A percentile compares a stretch with the other conserved stretches of the same genome.
These are phyloP conservation scores for Leuciscus waleckii DNA, from an alignment of 2,797 vertebrate genomes.

Conservation along the genomic window DNA sequence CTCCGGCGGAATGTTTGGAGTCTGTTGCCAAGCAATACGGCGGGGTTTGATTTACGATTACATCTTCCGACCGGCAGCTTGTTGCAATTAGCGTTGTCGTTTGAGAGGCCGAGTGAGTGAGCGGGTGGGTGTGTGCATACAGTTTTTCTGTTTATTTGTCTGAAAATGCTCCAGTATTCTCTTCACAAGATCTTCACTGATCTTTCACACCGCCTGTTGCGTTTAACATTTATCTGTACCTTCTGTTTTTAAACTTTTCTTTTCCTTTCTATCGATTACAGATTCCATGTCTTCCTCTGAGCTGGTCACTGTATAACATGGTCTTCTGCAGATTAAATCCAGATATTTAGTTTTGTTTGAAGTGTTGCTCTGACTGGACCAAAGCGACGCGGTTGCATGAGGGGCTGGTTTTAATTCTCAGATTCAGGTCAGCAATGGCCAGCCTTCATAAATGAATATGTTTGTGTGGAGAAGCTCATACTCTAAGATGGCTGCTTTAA, in stretches of 20 bases:
- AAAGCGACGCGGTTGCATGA: conserved; percentile 55
- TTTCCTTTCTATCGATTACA: conserved; percentile 43
- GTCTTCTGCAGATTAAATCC: conserved; percentile 57
- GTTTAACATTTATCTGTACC: conserved; percentile 4
- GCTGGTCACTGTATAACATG: conserved; percentile 72
- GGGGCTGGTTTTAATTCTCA: conserved; percentile 68
- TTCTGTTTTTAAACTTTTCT: conserved; percentile 49
- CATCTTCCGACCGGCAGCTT: conserved; percentile 75
- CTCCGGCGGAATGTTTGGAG: conserved; percentile 74
- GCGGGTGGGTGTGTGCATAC: conserved; percentile 48
- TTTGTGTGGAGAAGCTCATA: conserved; percentile 27
- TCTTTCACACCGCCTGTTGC: conserved; percentile 42
- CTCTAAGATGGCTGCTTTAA: conserved; percentile 22
- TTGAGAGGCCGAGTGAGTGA: conserved; percentile 51
- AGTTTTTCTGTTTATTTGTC: conserved; percentile 64
- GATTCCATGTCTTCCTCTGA: conserved; percentile 52
- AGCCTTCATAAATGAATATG: conserved; percentile 41
- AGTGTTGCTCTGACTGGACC: conserved; percentile 48
- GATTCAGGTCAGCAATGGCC: conserved; percentile 57
- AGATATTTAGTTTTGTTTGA: conserved; percentile 59
- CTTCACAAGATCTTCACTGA: conserved; percentile 45
- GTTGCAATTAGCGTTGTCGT: conserved; percentile 76
- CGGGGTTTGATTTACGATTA: conserved; percentile 77
- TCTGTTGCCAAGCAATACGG: conserved; percentile 76
- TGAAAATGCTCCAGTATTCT: conserved; percentile 52